A percentile compares a stretch with the other conserved stretches of the same genome.
Evolutionary conservation across 2,888 invertebrate species (phyloP).

Genomic region (Parascotia fuliginaria): DNA sequence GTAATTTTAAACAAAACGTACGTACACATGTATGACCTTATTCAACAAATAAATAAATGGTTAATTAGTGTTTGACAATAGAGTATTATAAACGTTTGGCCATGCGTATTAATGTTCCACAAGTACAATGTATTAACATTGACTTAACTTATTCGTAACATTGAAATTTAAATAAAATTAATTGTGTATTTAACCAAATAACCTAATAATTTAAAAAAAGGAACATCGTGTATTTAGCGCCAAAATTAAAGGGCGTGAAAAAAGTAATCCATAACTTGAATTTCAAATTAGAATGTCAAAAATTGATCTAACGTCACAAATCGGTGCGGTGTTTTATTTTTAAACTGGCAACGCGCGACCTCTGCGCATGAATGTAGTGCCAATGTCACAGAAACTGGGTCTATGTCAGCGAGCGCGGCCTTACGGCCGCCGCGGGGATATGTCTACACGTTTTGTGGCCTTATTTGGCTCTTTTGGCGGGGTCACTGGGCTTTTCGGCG

Average conservation of each 20-base stretch:
- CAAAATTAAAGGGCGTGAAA: neutral
- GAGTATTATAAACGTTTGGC: constrained; percentile 4
- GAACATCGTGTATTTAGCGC: neutral
- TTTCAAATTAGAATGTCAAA: constrained; percentile 21
- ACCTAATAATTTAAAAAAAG: neutral
- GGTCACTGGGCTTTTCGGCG: constrained; percentile 51
- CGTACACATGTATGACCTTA: constrained; percentile 9
- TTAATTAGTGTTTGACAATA: constrained; percentile 16
- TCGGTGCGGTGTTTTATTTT: constrained; percentile 71
- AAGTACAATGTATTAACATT: constrained; percentile 2
- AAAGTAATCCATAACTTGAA: neutral
- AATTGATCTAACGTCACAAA: constrained; percentile 55
- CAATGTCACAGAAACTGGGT: constrained; percentile 83
- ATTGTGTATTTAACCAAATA: neutral
- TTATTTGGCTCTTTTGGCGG: constrained; percentile 60
- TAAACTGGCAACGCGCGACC: constrained; percentile 78
- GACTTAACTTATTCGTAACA: neutral
- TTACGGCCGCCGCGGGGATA: constrained; percentile 55
- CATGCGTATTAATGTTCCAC: constrained; percentile 4
- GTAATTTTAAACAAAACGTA: neutral
- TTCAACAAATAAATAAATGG: constrained; percentile 5
- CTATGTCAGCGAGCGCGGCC: constrained; percentile 80
- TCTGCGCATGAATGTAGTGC: constrained; percentile 84
- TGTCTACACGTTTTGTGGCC: constrained; percentile 57
- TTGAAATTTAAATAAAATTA: neutral